phyloP scores from a whole-genome alignment of 2,113 vertebrate genomes.

The Bubo blakistoni region DNA sequence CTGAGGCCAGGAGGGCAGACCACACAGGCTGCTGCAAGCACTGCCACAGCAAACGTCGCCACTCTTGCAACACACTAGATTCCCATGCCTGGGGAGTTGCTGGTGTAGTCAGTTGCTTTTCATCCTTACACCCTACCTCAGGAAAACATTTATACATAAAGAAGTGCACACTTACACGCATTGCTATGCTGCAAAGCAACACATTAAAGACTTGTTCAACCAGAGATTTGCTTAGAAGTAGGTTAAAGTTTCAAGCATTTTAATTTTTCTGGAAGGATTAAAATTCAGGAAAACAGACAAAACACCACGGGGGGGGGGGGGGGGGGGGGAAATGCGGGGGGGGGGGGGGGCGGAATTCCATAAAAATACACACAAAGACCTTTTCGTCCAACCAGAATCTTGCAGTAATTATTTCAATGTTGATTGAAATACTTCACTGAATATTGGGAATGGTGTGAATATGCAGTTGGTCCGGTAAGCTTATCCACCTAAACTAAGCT shows the following conservation, averaged over 20 bases:
- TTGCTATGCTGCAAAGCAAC: neutral
- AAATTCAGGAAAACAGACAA: slow-evolving; percentile 1
- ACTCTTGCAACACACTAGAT: slow-evolving; percentile 30
- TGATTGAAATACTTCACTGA: neutral
- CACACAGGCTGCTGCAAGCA: slow-evolving; percentile 50
- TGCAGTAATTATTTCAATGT: neutral
- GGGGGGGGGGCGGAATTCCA: neutral
- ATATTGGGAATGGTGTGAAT: neutral
- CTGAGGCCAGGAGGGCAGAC: slow-evolving; percentile 40
- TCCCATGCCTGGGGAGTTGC: neutral
- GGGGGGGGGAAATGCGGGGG: too few relatives aligned
- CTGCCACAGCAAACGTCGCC: neutral
- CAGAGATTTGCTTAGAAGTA: neutral
- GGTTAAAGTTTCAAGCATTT: neutral
- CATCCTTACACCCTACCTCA: neutral
- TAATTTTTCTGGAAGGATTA: neutral
- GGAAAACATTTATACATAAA: neutral
- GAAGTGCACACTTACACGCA: neutral
- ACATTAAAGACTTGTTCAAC: neutral
- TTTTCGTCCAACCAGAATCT: neutral
- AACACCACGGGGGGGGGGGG: neutral
- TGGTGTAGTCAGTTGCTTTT: neutral
- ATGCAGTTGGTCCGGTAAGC: neutral
- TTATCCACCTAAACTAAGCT: neutral
- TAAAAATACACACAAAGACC: neutral